These are phyloP conservation scores for Eristalinus sepulchralis DNA, from an alignment of 2,888 invertebrate species.

Conservation along the genomic window DNA sequence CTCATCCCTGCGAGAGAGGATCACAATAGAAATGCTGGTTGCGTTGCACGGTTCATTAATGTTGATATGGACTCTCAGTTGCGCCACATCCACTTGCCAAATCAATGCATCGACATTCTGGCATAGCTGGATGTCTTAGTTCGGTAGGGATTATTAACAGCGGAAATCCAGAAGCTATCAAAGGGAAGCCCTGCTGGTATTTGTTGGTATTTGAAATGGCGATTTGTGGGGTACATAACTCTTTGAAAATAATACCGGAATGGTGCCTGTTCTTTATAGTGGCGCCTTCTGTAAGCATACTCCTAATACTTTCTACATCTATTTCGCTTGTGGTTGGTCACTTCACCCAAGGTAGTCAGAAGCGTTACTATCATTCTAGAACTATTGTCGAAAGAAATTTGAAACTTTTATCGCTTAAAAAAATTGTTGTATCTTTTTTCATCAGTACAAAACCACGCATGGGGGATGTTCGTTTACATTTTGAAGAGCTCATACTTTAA, in stretches of 20 bases:
- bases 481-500: too few relatives aligned
- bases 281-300: too few relatives aligned
- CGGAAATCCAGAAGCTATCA: neutral
- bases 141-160: neutral
- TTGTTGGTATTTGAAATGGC: neutral
- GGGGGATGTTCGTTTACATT: too few relatives aligned
- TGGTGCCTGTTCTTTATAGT: neutral
- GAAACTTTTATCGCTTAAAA: too few relatives aligned
- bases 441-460: too few relatives aligned
- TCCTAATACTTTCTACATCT: too few relatives aligned
- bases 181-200: neutral
- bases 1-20: neutral
- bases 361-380: too few relatives aligned
- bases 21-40: neutral
- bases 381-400: too few relatives aligned
- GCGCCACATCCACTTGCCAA: neutral
- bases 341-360: too few relatives aligned
- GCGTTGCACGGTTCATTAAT: neutral
- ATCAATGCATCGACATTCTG: neutral
- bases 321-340: too few relatives aligned
- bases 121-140: neutral
- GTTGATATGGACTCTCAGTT: neutral
- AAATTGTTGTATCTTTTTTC: too few relatives aligned
- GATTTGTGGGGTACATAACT: neutral
- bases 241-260: neutral